These are phyloP conservation scores for Thomomys bottae DNA, from an alignment of 2,113 vertebrate genomes.

Conservation along the genomic window DNA sequence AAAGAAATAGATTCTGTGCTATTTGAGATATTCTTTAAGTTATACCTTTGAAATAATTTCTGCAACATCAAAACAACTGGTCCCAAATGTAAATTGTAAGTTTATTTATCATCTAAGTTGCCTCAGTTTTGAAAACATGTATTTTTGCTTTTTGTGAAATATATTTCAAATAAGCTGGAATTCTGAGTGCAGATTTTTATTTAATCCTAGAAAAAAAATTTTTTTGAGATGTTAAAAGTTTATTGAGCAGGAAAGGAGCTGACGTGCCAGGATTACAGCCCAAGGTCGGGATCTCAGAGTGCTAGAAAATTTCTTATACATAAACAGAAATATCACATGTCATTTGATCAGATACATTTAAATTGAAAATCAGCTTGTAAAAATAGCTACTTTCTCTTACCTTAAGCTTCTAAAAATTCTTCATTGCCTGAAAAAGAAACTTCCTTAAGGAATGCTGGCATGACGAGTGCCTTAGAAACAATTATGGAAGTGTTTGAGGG, in stretches of 20 bases:
- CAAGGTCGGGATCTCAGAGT: too few relatives aligned
- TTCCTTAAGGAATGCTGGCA: background rate
- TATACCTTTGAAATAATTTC: background rate
- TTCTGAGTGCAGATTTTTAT: background rate
- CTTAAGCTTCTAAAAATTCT: background rate
- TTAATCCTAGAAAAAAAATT: background rate
- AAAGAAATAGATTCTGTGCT: background rate
- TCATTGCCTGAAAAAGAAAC: background rate
- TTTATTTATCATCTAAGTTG: background rate
- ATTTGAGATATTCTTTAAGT: background rate
- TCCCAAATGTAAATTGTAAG: background rate
- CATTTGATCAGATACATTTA: slow-evolving; percentile 4
- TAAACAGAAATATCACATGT: background rate
- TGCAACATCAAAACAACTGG: background rate
- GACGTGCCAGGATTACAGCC: too few relatives aligned
- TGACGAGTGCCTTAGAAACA: background rate
- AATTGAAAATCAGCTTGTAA: background rate
- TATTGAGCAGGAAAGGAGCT: too few relatives aligned
- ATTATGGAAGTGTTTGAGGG: background rate
- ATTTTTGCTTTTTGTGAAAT: background rate
- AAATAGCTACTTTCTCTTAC: background rate
- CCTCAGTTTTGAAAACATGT: background rate
- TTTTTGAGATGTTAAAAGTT: too few relatives aligned
- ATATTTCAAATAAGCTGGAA: background rate
- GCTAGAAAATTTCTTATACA: background rate